Conservation (phyloP, 2,888 invertebrate species). For the Unio pictorum region DNA sequence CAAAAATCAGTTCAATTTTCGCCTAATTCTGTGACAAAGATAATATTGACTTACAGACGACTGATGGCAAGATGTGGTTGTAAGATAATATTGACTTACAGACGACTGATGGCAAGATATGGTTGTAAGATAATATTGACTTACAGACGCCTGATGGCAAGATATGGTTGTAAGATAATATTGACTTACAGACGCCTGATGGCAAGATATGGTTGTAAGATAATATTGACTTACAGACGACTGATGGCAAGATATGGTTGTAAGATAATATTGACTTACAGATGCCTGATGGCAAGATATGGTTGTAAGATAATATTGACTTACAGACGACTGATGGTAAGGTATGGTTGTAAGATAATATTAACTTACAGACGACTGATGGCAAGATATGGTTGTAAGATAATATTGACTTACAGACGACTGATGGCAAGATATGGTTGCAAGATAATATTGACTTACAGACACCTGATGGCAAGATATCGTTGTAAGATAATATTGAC, state of each 20-base stretch:
- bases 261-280: slow-evolving; percentile 67
- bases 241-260: slow-evolving; percentile 68
- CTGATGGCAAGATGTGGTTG: slow-evolving; percentile 67
- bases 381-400: not conserved
- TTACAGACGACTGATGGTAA: slow-evolving; percentile 74
- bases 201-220: not conserved
- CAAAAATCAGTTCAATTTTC: no score
- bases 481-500: slow-evolving; percentile 34
- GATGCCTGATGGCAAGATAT: slow-evolving; percentile 73
- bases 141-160: slow-evolving; percentile 74
- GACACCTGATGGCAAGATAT: slow-evolving; percentile 73
- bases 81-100: slow-evolving; percentile 67
- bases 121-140: slow-evolving; percentile 34
- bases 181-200: slow-evolving; percentile 75
- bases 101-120: slow-evolving; percentile 73
- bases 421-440: slow-evolving; percentile 68
- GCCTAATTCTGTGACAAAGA: no score
- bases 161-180: not conserved
- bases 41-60: slow-evolving; percentile 73
- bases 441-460: slow-evolving; percentile 67
- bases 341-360: not conserved
- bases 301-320: slow-evolving; percentile 36
- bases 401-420: slow-evolving; percentile 73
- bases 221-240: slow-evolving; percentile 73
- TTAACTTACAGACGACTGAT: slow-evolving; percentile 75